Evolutionary conservation across 2,113 vertebrate genomes (phyloP).

Genomic region (Nyctibius bracteatus): DNA sequence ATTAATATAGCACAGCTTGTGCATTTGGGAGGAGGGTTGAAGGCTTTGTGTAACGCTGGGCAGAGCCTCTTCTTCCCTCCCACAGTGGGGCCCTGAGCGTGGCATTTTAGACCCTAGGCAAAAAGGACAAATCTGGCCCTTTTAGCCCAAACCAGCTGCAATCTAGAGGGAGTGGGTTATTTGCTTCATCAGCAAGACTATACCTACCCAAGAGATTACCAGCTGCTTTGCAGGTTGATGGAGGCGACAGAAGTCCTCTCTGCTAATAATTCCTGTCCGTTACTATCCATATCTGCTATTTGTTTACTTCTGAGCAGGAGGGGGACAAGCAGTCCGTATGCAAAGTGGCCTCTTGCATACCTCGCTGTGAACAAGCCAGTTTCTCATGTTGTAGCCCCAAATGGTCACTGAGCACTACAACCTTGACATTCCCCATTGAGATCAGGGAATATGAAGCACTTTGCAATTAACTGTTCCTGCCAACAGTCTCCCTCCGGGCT

Average conservation of each 20-base stretch:
- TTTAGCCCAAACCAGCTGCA: not conserved
- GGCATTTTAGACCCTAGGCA: no score
- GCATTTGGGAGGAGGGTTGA: not conserved
- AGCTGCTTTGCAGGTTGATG: not conserved
- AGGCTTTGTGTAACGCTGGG: not conserved
- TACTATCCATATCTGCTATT: not conserved
- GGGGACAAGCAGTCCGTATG: not conserved
- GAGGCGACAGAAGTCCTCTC: not conserved
- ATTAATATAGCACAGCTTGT: not conserved
- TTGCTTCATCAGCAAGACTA: not conserved
- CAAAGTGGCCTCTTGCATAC: not conserved
- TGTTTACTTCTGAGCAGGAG: not conserved
- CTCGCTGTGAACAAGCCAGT: fast-evolving
- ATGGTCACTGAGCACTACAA: not conserved
- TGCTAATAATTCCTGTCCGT: not conserved
- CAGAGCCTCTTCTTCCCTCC: not conserved
- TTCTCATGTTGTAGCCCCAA: not conserved
- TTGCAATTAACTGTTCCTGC: not conserved
- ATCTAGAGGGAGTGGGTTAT: not conserved
- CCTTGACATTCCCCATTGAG: not conserved
- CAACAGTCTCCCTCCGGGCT: not conserved
- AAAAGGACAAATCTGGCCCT: not conserved
- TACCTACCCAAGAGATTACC: not conserved
- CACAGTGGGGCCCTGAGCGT: fast-evolving
- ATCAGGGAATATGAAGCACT: not conserved